A percentile compares a stretch with the other conserved stretches of the same genome.
Conservation (phyloP, 2,797 vertebrate genomes). For the Helicolenus hilgendorfi region DNA sequence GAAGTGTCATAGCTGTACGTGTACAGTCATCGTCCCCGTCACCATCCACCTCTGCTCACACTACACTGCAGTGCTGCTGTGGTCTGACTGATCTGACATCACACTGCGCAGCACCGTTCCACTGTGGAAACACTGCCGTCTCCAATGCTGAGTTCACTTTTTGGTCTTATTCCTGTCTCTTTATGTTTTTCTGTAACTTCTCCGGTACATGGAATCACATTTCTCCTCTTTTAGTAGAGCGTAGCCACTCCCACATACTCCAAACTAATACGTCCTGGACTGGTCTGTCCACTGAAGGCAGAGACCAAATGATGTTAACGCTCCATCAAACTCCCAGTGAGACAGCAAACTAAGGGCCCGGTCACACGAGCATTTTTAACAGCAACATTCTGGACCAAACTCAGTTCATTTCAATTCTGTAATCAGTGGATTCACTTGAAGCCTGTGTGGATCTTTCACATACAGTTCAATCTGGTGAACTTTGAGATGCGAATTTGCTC, state of each 20-base stretch:
- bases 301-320: not conserved
- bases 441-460: not conserved
- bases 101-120: conserved; percentile 79
- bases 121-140: conserved; percentile 56
- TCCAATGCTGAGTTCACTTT: not conserved
- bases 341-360: not conserved
- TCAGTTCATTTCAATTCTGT: not conserved
- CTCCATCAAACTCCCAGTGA: not conserved
- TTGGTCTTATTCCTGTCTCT: not conserved
- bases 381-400: not conserved
- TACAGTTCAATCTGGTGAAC: not conserved
- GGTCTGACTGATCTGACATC: conserved; percentile 69
- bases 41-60: conserved; percentile 65
- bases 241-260: not conserved
- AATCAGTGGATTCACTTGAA: not conserved
- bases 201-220: not conserved
- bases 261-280: no score
- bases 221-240: not conserved
- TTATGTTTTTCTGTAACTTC: not conserved
- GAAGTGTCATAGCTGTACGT: conserved; percentile 61
- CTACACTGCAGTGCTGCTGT: conserved; percentile 36
- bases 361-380: not conserved
- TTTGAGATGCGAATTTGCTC: not conserved
- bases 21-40: conserved; percentile 79
- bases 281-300: not conserved